phyloP scores from a whole-genome alignment of 2,797 vertebrate species.

The Tapirus indicus region DNA sequence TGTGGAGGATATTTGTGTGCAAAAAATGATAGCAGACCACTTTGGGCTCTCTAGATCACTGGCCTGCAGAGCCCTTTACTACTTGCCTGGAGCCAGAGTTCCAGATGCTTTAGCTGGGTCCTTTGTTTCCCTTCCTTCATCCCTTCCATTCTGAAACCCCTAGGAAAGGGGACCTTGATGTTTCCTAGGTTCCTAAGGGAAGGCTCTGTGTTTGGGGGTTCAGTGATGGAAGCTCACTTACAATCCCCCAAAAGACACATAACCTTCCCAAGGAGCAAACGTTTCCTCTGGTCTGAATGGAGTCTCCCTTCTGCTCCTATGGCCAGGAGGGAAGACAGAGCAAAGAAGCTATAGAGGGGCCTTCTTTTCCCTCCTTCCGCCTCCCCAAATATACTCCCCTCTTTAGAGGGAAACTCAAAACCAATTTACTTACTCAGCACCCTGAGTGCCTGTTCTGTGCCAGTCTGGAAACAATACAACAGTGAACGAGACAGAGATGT shows the following conservation, averaged over 20 bases:
- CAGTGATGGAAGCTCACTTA: not conserved
- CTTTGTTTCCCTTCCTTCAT: not conserved
- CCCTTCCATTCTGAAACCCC: not conserved
- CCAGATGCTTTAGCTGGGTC: not conserved
- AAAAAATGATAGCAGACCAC: not conserved
- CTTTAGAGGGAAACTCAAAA: not conserved
- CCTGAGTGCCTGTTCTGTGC: not conserved
- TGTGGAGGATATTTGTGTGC: not conserved
- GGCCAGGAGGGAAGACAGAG: not conserved
- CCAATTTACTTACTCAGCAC: not conserved
- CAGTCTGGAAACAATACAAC: not conserved
- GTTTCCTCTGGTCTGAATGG: not conserved
- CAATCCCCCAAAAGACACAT: not conserved
- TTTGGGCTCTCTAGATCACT: not conserved
- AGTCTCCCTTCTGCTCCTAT: not conserved
- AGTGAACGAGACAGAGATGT: not conserved
- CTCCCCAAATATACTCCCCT: not conserved
- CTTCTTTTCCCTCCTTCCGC: not conserved
- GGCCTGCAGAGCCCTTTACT: not conserved
- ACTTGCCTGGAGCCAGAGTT: not conserved
- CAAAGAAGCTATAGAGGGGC: no score
- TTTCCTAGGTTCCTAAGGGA: not conserved
- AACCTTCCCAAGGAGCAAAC: not conserved
- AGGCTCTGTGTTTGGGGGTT: not conserved
- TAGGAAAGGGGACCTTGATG: not conserved